phyloP scores from a whole-genome alignment of 2,797 vertebrate genomes.

The Peromyscus attwateri region DNA sequence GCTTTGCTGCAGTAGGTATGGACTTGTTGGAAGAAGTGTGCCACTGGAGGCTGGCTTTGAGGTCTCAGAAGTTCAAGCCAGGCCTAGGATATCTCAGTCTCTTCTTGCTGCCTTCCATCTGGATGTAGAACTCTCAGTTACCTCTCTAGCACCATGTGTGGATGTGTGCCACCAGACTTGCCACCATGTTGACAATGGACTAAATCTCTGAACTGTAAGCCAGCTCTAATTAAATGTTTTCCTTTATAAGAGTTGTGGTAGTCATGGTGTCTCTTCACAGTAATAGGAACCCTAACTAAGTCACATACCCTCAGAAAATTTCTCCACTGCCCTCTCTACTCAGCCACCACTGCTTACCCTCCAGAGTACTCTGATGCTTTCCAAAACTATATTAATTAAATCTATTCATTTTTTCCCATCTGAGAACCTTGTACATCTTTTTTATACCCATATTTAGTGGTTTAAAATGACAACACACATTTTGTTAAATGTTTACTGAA shows the following conservation, averaged over 20 bases:
- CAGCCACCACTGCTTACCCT: neutral
- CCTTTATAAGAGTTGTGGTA: neutral
- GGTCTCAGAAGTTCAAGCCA: no score
- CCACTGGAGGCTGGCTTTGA: no score
- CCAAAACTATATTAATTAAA: neutral
- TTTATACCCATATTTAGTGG: neutral
- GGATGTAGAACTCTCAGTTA: neutral
- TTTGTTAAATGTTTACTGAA: conserved; percentile 8
- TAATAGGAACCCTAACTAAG: neutral
- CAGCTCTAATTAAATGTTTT: neutral
- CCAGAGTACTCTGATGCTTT: neutral
- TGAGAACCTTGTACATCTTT: neutral
- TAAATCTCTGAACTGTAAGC: neutral
- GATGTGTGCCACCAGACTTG: neutral
- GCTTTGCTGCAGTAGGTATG: no score
- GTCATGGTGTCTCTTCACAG: neutral
- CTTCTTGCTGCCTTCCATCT: no score
- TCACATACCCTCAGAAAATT: neutral
- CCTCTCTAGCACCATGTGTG: neutral
- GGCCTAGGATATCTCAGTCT: no score
- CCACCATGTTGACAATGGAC: neutral
- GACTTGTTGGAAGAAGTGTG: no score
- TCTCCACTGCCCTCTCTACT: neutral
- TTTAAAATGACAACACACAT: neutral
- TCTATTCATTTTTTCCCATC: neutral